These are phyloP conservation scores for Amiota minor DNA, from an alignment of 2,888 invertebrate genomes.

Conservation along the genomic window DNA sequence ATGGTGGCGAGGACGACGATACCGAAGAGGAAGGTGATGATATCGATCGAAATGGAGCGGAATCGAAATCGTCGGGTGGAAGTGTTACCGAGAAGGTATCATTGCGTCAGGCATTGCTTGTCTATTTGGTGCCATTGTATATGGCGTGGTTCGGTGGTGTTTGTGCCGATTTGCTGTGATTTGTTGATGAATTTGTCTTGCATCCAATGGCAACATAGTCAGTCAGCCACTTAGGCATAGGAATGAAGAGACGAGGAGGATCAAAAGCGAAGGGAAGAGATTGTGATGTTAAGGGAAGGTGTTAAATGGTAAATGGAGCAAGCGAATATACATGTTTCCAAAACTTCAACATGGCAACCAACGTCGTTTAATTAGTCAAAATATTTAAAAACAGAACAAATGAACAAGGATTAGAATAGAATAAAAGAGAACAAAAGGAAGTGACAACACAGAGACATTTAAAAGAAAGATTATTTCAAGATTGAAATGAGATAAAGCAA, in stretches of 20 bases:
- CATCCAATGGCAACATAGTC: too few species aligned
- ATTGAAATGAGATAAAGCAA: conserved; percentile 5
- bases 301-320: too few species aligned
- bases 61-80: conserved; percentile 45
- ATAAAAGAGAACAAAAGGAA: not conserved
- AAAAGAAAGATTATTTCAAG: not conserved
- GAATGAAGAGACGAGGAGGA: too few species aligned
- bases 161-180: conserved; percentile 88
- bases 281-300: too few species aligned
- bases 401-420: too few species aligned
- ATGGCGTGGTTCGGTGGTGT: conserved; percentile 89
- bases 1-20: conserved; percentile 50
- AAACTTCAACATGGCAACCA: too few species aligned
- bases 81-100: conserved; percentile 60
- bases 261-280: too few species aligned
- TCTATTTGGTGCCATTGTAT: conserved; percentile 86
- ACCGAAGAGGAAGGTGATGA: conserved; percentile 46
- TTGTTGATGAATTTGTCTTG: conserved; percentile 53
- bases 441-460: not conserved
- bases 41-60: conserved; percentile 46
- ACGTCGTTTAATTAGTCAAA: too few species aligned
- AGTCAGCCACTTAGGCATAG: too few species aligned
- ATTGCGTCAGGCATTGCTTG: conserved; percentile 75
- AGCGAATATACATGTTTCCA: too few species aligned
- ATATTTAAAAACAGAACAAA: too few species aligned